Evolutionary conservation across 1,140 invertebrate species (phyloP).

Genomic region (Drosophila elegans): DNA sequence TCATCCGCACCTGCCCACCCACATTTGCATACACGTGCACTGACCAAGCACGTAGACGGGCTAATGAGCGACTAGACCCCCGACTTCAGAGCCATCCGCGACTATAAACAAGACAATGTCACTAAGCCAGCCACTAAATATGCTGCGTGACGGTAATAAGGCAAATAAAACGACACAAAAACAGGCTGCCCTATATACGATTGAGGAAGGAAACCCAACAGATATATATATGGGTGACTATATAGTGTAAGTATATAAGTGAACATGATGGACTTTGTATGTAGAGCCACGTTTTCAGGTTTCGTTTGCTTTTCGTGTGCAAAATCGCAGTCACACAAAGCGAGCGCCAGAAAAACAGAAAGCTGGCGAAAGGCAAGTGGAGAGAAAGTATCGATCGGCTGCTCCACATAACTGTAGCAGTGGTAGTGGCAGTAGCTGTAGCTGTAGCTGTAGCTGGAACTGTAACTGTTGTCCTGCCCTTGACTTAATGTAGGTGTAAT

Average conservation of each 20-base stretch:
- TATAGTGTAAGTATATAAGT: slow-evolving; percentile 40
- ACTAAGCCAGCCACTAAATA: slow-evolving; percentile 77
- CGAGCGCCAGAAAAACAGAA: slow-evolving; percentile 4
- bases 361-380: slow-evolving; percentile 6
- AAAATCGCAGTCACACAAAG: slow-evolving; percentile 69
- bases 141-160: slow-evolving; percentile 80
- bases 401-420: slow-evolving; percentile 64
- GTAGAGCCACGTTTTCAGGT: slow-evolving; percentile 63
- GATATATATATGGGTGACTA: slow-evolving; percentile 19
- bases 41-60: slow-evolving; percentile 50
- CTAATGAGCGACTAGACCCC: slow-evolving; percentile 60
- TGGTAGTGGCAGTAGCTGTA: no score
- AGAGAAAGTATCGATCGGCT: slow-evolving; percentile 70
- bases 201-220: slow-evolving; percentile 24
- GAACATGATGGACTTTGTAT: slow-evolving; percentile 59
- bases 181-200: slow-evolving; percentile 66
- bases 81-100: slow-evolving; percentile 25
- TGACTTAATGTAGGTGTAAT: slow-evolving; percentile 81
- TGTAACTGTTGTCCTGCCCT: slow-evolving; percentile 72
- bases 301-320: slow-evolving; percentile 78
- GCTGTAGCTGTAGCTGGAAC: slow-evolving; percentile 50
- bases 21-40: slow-evolving; percentile 29
- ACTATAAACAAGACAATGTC: slow-evolving; percentile 55
- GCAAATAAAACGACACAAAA: slow-evolving; percentile 65
- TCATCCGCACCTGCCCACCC: slow-evolving; percentile 16